Base-by-base conservation (phyloP, 2,113 vertebrate species). In the Mesocricetus auratus region DNA sequence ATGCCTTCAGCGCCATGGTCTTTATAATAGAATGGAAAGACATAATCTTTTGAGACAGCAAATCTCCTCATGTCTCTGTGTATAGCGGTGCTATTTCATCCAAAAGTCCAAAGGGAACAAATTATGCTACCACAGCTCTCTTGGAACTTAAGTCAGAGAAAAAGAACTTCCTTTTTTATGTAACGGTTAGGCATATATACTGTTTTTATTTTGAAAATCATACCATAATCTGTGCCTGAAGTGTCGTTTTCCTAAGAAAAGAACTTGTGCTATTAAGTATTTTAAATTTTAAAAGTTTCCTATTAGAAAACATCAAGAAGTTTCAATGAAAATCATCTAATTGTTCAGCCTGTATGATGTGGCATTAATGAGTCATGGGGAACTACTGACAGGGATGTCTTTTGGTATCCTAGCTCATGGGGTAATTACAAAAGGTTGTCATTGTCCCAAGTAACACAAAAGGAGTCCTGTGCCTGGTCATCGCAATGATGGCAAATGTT, bases 11-110 rank as follows among this genome's bases (percentile, higher is more conserved):
- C 86, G 74, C 91, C 15, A 12, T 62, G 39, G 17, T 69, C 77
- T 73, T 88, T 62, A 85, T 10, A 89, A 82, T 50, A 58, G 89
- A 95, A 94, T 47, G 24, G 62, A 94, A 89, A 93, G 86, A 89
- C 77, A 74, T 1, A 60, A 58, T 73, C 45, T 15, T 85, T 47
- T 42, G 89, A 86, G 29, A 78, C 3, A 86, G 47, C 42, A 95
- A 89, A 71, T 71, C 79, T 85, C 39, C 83, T 90, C 22, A 78
- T 74, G 42, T 53, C 31, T 42, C n/a, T 53, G 45, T 24, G n/a
- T 58, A 88, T 36, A 58, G 53, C 82, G 42, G 53, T 68, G 39
- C 21, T 74, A 6, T 92, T 85, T 66, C 68, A 78, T 74, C 47
- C 21, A 94, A 87, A 69, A 75, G 31, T 47, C 58, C 45, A 50